Percentiles rank a stretch among this genome's conserved stretches.
Conservation (phyloP, 2,797 vertebrate species). For the Heterohyrax brucei region DNA sequence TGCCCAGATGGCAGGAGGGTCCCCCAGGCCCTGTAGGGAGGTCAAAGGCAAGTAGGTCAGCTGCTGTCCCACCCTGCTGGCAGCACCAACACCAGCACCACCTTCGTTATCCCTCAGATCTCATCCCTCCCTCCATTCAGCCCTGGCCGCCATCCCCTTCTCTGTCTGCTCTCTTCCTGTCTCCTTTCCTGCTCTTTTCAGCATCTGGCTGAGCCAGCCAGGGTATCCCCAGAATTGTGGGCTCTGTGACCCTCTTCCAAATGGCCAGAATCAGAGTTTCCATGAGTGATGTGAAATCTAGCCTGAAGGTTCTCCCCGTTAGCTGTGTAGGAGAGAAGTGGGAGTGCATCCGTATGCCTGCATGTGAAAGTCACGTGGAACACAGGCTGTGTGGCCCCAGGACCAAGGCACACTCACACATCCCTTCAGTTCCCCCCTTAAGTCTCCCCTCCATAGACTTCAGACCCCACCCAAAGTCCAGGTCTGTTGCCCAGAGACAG, state of each 20-base stretch:
- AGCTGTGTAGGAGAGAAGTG: conserved; percentile 14
- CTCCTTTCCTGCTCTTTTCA: conserved; percentile 71
- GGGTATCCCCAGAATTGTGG: conserved; percentile 46
- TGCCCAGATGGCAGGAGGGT: conserved; percentile 69
- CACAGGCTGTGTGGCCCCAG: neutral
- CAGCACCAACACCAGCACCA: no score
- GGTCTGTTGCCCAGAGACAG: neutral
- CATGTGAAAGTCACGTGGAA: neutral
- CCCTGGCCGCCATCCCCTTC: conserved; percentile 12
- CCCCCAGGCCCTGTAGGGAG: conserved; percentile 77
- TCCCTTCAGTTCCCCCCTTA: neutral
- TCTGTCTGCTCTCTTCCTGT: conserved; percentile 58
- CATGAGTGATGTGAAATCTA: conserved; percentile 73
- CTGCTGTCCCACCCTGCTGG: no score
- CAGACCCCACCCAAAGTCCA: neutral
- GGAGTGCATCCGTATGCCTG: neutral
- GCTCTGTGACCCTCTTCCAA: conserved; percentile 74
- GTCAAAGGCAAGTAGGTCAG: conserved; percentile 63
- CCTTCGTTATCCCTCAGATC: neutral
- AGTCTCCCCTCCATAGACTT: conserved; percentile 16
- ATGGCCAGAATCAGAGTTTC: conserved; percentile 83
- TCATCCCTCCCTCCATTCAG: neutral
- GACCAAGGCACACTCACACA: neutral
- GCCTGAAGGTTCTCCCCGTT: conserved; percentile 59
- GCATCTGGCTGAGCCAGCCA: conserved; percentile 44